Evolutionary conservation across 2,888 invertebrate genomes (phyloP), one percentile per base, ranked within the genome.

Genomic region (Philereme transversata): DNA sequence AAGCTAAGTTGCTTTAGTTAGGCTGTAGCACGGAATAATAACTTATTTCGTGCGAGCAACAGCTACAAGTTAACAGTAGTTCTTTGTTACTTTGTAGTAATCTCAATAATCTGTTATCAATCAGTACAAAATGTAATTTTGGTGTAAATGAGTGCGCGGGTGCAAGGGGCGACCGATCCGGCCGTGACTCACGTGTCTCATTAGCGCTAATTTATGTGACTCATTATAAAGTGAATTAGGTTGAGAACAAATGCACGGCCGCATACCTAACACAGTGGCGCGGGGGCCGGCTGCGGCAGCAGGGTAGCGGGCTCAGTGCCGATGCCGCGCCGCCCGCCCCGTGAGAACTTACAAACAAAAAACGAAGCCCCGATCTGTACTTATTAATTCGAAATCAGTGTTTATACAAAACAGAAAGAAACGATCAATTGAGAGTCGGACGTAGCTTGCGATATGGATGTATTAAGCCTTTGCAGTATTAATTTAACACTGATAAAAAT

Each of bases 201-300:
- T 78, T 78, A 77, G 68, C 63, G 67, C 68, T 74, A 70, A 78
- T 76, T 76, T 76, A 78, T 75, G 66, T 65, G 55, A 61, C 60
- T 65, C 66, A 67, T 72, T 75, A 63, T 65, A 58, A 59, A 66
- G 62, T 65, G 69, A 69, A 69, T 69, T 71, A 71, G 68, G 59
- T 51, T 59, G 45, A 36, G 51, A 55, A 64, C 60, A 62, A 50
- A 61, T 60, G 59, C 54, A 46, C 62, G 22, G 53, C 46, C 57
- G 46, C 44, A 46, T 48, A 38, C 38, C 40, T 22, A 40, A 46
- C 22, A 5, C 22, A 34, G 55, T 56, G 47, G 48, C 41, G 41
- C 44, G 54, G 45, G 41, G 41, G 36, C 50, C 35, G 36, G 50
- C 52, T 8, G 52, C 49, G 3, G 22, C 38, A 38, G 40, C 11